Evolutionary conservation across 2,888 invertebrate species (phyloP).

Genomic region (Drosophila picticornis): DNA sequence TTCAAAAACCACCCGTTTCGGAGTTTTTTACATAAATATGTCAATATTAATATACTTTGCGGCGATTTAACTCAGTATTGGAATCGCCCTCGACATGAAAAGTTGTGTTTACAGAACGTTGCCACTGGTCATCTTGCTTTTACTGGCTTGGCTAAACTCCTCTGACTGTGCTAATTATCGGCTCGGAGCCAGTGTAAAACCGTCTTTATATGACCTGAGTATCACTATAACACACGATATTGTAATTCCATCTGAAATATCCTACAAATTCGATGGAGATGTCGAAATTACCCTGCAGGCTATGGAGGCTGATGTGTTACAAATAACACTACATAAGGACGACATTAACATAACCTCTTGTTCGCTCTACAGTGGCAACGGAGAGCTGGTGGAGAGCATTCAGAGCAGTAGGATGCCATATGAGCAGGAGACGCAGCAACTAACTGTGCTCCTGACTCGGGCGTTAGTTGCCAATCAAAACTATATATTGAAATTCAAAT

Average conservation of each 20-base stretch:
- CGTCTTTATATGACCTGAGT: slow-evolving; percentile 86
- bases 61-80: slow-evolving; percentile 27
- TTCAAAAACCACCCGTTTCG: slow-evolving; percentile 15
- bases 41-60: not conserved
- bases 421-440: slow-evolving; percentile 83
- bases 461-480: slow-evolving; percentile 78
- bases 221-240: slow-evolving; percentile 83
- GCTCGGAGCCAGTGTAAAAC: slow-evolving; percentile 84
- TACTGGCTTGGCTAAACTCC: slow-evolving; percentile 30
- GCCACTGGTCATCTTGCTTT: slow-evolving; percentile 10
- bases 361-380: slow-evolving; percentile 44
- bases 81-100: slow-evolving; percentile 40
- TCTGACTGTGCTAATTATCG: slow-evolving; percentile 63
- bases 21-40: not conserved
- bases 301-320: slow-evolving; percentile 74
- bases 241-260: slow-evolving; percentile 52
- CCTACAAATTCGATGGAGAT: slow-evolving; percentile 76
- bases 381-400: slow-evolving; percentile 32
- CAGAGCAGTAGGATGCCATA: slow-evolving; percentile 44
- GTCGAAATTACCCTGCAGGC: slow-evolving; percentile 86
- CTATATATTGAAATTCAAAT: slow-evolving; percentile 85
- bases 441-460: slow-evolving; percentile 84
- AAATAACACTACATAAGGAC: slow-evolving; percentile 86
- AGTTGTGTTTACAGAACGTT: slow-evolving; percentile 8
- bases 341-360: slow-evolving; percentile 56